Base-by-base conservation (phyloP, 2,888 invertebrate genomes). In the Xestobium rufovillosum region DNA sequence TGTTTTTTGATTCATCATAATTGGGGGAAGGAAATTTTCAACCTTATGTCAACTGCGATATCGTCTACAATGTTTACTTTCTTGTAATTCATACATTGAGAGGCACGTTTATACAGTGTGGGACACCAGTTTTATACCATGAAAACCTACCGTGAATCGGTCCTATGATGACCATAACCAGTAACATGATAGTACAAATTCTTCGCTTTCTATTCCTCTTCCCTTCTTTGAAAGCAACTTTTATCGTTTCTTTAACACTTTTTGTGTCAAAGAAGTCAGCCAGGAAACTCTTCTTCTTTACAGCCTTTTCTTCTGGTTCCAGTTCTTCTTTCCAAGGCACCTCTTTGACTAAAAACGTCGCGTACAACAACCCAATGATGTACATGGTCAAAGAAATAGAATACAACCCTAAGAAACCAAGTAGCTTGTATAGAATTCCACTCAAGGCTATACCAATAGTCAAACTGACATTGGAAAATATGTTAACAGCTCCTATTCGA, bases 141-240 rank as follows among this genome's bases (percentile, higher is more conserved):
- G n/a, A n/a, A n/a, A n/a, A n/a, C 75, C 74, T 59, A 83, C 85
- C 85, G 55, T 84, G 83, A 59, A 84, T 71, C 1, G 85, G 85
- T 14, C 85, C 85, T 49, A 84, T 82, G 43, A 85, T 81, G 27
- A 84, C 83, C 70, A 84, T 83, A 16, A 84, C 75, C 17, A 84
- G 78, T 28, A 83, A 64, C 67, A 85, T 82, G 13, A 85, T 70
- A 63, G 82, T 76, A 41, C 81, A 73, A 31, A 85, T 82, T 34
- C 83, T 70, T 42, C 77, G 68, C 39, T 80, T 68, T 2, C 84
- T 65, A 52, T 82, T 80, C 52, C 80, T 76, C 13, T 76, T 76
- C 0, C 85, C 83, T 37, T 71, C 67, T 54, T 81, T 83, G 64
- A 86, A 85, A 0, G 83, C 83, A 8, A 86, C 83, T 45, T 71